Conservation (phyloP, 2,797 vertebrate species). For the Carcharodon carcharias region DNA sequence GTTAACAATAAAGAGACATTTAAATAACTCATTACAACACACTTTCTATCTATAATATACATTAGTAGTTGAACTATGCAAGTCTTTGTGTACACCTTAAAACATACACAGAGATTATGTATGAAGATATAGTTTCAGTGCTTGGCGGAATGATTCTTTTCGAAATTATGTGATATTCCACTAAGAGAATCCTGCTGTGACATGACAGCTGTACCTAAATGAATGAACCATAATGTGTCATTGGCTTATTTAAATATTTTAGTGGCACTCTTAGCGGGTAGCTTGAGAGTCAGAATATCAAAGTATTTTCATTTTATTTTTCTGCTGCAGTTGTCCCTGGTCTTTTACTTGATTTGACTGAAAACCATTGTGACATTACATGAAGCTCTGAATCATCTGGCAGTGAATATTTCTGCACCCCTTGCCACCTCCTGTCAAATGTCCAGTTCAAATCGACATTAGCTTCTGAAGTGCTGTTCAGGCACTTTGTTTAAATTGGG, state of each 20-base stretch:
- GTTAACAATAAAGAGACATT: too few relatives aligned
- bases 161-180: background rate
- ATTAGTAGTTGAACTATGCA: background rate
- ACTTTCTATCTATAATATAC: background rate
- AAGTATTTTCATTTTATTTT: too few relatives aligned
- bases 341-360: background rate
- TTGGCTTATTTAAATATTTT: background rate
- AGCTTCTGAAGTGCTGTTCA: background rate
- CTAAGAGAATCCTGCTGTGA: background rate
- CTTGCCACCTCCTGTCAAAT: background rate
- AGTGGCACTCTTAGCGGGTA: background rate
- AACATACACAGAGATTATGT: background rate
- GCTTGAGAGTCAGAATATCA: too few relatives aligned
- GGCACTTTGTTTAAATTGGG: background rate
- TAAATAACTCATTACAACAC: too few relatives aligned
- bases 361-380: background rate
- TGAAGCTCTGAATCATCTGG: background rate
- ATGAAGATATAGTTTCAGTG: background rate
- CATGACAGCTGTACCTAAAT: background rate
- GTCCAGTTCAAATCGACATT: background rate
- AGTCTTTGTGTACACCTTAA: background rate
- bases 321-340: too few relatives aligned
- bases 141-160: background rate
- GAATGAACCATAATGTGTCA: background rate
- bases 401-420: background rate